Conservation (phyloP, 1,140 invertebrate genomes). For the Eubasilissa regina region DNA sequence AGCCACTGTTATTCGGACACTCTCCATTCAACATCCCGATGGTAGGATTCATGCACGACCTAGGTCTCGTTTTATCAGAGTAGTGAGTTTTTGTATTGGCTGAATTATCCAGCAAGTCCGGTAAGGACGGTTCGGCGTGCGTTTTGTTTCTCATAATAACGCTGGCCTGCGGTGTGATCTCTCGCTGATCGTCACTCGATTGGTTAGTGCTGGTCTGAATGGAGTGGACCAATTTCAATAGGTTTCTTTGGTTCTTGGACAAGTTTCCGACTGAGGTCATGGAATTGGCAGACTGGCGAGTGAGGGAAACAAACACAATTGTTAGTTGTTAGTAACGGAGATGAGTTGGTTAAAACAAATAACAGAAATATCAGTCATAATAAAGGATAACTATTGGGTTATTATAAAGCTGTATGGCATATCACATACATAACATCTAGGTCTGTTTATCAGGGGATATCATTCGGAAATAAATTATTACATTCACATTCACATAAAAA, state of each 20-base stretch:
- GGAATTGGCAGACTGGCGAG: slow-evolving; percentile 46
- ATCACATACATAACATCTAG: too few relatives aligned
- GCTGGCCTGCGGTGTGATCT: slow-evolving; percentile 65
- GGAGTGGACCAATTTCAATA: slow-evolving; percentile 73
- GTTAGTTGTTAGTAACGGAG: slow-evolving; percentile 53
- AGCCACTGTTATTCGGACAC: slow-evolving; percentile 71
- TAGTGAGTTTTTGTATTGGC: slow-evolving; percentile 69
- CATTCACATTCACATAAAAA: too few relatives aligned
- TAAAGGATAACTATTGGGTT: too few relatives aligned
- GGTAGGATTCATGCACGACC: slow-evolving; percentile 78
- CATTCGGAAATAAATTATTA: too few relatives aligned
- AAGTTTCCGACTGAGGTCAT: slow-evolving; percentile 52
- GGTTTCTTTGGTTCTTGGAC: slow-evolving; percentile 73
- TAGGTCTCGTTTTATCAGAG: slow-evolving; percentile 75
- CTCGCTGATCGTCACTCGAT: slow-evolving; percentile 71
- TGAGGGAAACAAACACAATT: slow-evolving; percentile 45
- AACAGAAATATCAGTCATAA: neutral
- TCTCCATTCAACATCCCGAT: slow-evolving; percentile 67
- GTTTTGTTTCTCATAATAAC: slow-evolving; percentile 70
- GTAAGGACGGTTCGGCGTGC: slow-evolving; percentile 70
- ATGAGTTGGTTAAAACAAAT: slow-evolving; percentile 6
- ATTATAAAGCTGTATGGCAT: too few relatives aligned
- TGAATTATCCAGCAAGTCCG: slow-evolving; percentile 73
- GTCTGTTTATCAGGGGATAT: too few relatives aligned
- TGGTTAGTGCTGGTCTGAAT: slow-evolving; percentile 70